Evolutionary conservation across 1,140 invertebrate genomes (phyloP), one percentile per base, ranked within the genome.

Genomic region (Drosophila grimshawi): DNA sequence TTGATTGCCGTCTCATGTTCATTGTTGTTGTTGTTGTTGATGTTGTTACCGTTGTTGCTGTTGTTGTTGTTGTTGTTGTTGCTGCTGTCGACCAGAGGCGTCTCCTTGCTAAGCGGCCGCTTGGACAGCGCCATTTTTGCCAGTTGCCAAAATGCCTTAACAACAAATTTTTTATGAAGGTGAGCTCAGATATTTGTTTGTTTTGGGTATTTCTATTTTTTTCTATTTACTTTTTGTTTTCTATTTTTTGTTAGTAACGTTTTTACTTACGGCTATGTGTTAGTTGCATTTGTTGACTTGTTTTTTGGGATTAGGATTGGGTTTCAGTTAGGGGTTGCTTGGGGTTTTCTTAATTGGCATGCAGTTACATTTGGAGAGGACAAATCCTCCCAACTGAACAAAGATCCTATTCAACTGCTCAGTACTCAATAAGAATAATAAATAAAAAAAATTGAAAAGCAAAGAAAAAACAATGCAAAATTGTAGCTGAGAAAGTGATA

Each of bases 21-120:
- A 66, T 78, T 78, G 62, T 46, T 60, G 64, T 74, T 81, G 39
- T 35, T 69, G 30, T 11, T 68, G 61, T 52, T 78, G 60, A 53
- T 71, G 59, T 30, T 57, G 27, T 45, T 62, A 35, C 33, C 66
- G 62, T 33, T 67, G 63, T 30, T 69, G 60, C 35, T 67, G 55
- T 11, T 48, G 45, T 29, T 56, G 46, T 30, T 55, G 49, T 7
- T 45, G 29, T 32, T 63, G 65, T 59, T 66, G 52, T 81, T 73
- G 69, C 68, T 86, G 73, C 69, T 81, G 29, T 85, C 83, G 29
- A 78, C 76, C 69, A 90, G 68, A 49, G 85, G 77, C 56, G 90
- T 85, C 65, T 92, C 91, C 86, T 92, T 92, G 71, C 85, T 81
- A 32, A 92, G 82, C 55, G 91, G 91, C 63, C 91, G 80, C 76